A percentile compares a stretch with the other conserved stretches of the same genome.
Evolutionary conservation across 2,113 vertebrate genomes (phyloP).

Genomic region (Platysteira castanea): DNA sequence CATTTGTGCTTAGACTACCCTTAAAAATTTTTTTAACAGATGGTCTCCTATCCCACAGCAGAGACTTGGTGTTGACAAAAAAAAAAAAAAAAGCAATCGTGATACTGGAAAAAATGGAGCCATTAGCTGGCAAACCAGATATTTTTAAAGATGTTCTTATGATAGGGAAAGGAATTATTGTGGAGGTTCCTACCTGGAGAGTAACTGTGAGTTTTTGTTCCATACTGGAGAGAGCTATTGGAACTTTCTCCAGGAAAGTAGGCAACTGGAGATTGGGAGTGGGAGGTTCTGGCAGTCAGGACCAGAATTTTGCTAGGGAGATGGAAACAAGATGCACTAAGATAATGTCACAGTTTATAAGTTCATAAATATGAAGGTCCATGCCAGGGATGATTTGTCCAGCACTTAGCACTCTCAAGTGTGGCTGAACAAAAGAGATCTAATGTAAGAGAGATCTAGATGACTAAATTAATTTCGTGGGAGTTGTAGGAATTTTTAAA

Average conservation of each 20-base stretch:
- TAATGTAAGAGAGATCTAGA: not conserved
- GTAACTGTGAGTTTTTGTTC: not conserved
- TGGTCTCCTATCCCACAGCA: constrained; percentile 29
- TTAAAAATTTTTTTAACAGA: constrained; percentile 36
- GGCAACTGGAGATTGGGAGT: not conserved
- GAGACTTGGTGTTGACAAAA: constrained; percentile 8
- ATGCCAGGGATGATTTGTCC: not conserved
- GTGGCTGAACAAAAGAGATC: not conserved
- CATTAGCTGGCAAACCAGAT: not conserved
- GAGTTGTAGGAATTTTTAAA: not conserved
- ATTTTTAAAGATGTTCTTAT: not conserved
- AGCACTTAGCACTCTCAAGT: not conserved
- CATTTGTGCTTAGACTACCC: constrained; percentile 7
- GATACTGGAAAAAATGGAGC: not conserved
- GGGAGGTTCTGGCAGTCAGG: constrained; percentile 15
- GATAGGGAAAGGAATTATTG: not conserved
- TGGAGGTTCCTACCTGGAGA: not conserved
- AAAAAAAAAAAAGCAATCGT: not conserved
- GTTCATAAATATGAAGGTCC: not conserved
- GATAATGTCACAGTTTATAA: not conserved
- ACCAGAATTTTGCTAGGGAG: not conserved
- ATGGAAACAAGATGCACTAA: constrained; percentile 12
- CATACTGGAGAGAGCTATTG: not conserved
- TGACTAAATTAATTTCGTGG: not conserved
- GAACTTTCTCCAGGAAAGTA: not conserved